Base-by-base conservation (phyloP, 37 sponge, comb jelly and placozoan species). In the Chondrosia reniformis region DNA sequence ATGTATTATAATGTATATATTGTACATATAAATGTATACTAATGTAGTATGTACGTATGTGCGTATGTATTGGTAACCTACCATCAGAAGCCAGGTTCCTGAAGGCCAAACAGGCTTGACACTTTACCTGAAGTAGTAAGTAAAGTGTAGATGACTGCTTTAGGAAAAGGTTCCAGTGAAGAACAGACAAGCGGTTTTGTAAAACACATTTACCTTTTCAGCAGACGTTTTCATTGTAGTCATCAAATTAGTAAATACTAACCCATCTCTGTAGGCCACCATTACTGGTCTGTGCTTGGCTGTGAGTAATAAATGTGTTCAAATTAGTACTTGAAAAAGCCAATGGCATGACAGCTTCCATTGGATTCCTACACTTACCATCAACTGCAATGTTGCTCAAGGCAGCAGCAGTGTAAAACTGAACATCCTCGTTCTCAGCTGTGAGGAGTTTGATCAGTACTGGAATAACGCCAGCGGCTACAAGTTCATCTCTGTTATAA, bases 321-420 rank as follows among this genome's bases (percentile, higher is more conserved):
- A 49, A 49, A 49, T 10, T 10, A 49, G 15, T 49, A 49, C 52
- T 10, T 49, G 15, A 19, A 49, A 19, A 19, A 15, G 15, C 10
- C 52, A 49, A 49, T 15, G 15, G 52, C 52, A 49, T 19, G 15
- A 49, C 15, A 15, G 10, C 52, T 49, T 10, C 52, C 15, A 15
- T 49, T 19, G 15, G 10, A 10, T 49, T 19, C 15, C 15, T 49
- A 27, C n/a, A 45, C 61, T 33, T 54, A 89, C 89, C 89, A 54
- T 88, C 76, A 3, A 94, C 95, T 37, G 91, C 95, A 15, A 94
- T 25, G 77, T 94, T 94, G 79, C 95, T 94, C 57, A 94, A 65
- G 6, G 95, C 89, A 46, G 95, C 95, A 63, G 92, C 85, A 75
- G 81, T 76, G 77, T 94, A 94, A 61, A 86, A 94, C 86, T 91